Base-by-base conservation (phyloP, 2,888 invertebrate species). In the Vanessa cardui region DNA sequence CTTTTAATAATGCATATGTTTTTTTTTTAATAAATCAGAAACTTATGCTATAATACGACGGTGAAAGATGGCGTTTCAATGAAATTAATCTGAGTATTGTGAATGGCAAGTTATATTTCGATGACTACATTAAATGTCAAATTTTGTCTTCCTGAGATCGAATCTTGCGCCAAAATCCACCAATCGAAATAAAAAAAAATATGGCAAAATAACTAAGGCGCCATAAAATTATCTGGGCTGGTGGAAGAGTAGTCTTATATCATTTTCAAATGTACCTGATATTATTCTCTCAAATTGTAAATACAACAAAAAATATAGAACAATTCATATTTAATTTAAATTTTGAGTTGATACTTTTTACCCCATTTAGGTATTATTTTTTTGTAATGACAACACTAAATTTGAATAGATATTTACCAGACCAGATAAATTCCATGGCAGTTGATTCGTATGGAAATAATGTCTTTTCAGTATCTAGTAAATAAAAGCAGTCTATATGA, bases 401-500 rank as follows among this genome's bases (percentile, higher is more conserved):
- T 26, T 1, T 5, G 1, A 26, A 26, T 3, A 26, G 26, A 5
- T 1, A 2, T 12, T 4, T 12, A 39, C 39, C 39, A 12, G 39
- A 12, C 39, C 39, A 39, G 39, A 39, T 39, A 39, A 9, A 9
- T 39, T 39, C 12, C 12, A 12, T 39, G 39, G 39, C 39, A 39
- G 39, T 39, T 12, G 39, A 39, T 56, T 64, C 58, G 62, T 62
- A 64, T 54, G 33, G 8, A 44, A 26, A 47, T 31, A 31, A 66
- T 69, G 70, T 72, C 74, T 72, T 73, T 73, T 72, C 68, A 79
- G 79, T 61, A 60, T 60, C 60, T 65, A 73, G 56, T 56, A 73
- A 69, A 70, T 72, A 76, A 76, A 86, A 83, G 82, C 88, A 87
- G 88, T 87, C 87, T 85, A 84, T 84, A 70, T 69, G 77, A 80